Conservation (phyloP, 1,140 invertebrate genomes). For the Sesamia nonagrioides region DNA sequence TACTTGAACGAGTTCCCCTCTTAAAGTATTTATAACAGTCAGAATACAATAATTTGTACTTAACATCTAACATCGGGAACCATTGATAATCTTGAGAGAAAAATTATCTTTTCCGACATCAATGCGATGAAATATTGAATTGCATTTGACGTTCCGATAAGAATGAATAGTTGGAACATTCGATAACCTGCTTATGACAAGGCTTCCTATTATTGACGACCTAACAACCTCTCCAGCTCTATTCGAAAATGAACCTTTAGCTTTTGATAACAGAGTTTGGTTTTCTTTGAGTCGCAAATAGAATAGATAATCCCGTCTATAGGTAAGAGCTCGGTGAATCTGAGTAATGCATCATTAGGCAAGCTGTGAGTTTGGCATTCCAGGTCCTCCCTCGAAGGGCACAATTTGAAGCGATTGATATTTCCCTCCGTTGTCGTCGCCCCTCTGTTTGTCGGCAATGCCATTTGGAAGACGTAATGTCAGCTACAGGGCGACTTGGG, state of each 20-base stretch:
- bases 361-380: slow-evolving; percentile 82
- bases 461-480: slow-evolving; percentile 50
- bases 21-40: background rate
- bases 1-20: background rate
- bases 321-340: slow-evolving; percentile 65
- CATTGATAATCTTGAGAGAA: slow-evolving; percentile 23
- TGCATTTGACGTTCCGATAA: slow-evolving; percentile 72
- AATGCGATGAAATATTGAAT: slow-evolving; percentile 56
- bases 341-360: slow-evolving; percentile 85
- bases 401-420: slow-evolving; percentile 79
- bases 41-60: slow-evolving; percentile 28
- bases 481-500: slow-evolving; percentile 44
- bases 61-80: slow-evolving; percentile 6
- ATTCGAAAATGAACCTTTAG: slow-evolving; percentile 42
- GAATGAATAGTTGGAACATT: slow-evolving; percentile 69
- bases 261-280: slow-evolving; percentile 21
- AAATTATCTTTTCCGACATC: slow-evolving; percentile 41
- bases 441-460: slow-evolving; percentile 44
- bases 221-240: slow-evolving; percentile 1
- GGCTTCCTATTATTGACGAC: slow-evolving; percentile 18
- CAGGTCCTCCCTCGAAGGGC: slow-evolving; percentile 65
- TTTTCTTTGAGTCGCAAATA: slow-evolving; percentile 17
- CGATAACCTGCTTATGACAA: slow-evolving; percentile 70
- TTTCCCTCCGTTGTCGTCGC: slow-evolving; percentile 62
- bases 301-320: slow-evolving; percentile 53